Conservation (phyloP, 92 coral and sea anemone species). For the Pocillopora meandrina region DNA sequence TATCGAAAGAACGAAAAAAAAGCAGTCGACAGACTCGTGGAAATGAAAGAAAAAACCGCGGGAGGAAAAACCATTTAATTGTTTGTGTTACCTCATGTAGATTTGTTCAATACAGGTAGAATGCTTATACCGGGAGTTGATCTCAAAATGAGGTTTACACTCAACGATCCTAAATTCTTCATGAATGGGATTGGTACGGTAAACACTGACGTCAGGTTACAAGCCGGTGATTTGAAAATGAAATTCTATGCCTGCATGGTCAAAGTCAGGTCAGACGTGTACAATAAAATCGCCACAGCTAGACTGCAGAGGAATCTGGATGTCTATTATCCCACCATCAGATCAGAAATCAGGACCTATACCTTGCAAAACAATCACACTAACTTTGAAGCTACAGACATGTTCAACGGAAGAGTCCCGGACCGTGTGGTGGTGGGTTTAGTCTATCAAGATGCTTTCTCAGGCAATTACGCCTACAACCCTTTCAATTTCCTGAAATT, state of each 20-base stretch:
- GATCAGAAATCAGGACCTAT: neutral
- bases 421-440: neutral
- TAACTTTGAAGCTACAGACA: neutral
- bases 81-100: neutral
- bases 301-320: neutral
- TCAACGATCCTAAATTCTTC: neutral
- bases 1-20: no score
- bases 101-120: neutral
- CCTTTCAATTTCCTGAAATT: constrained; percentile 5
- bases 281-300: neutral
- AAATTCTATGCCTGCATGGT: neutral
- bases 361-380: neutral
- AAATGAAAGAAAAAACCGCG: neutral
- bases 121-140: neutral
- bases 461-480: neutral
- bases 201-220: neutral
- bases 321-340: neutral
- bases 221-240: neutral
- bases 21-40: no score
- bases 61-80: neutral
- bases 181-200: neutral
- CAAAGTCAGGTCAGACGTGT: neutral
- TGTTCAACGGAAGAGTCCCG: neutral
- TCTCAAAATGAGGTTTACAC: neutral
- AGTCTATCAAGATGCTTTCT: neutral